Evolutionary conservation across 2,888 invertebrate genomes (phyloP), one percentile per base, ranked within the genome.

Genomic region (Camptogramma bilineatum): DNA sequence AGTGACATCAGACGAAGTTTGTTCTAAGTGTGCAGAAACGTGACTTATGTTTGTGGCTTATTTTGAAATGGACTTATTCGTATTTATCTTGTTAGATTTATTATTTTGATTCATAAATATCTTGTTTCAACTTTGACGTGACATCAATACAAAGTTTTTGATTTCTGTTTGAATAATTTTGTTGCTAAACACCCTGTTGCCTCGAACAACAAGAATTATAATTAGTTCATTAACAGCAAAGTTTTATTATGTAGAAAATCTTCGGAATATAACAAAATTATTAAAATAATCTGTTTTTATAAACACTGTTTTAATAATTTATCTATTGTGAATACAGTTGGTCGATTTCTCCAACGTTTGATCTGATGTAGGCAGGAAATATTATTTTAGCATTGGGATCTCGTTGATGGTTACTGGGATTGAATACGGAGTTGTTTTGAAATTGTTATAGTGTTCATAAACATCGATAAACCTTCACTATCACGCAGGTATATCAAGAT

Each of bases 221-320:
- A 69, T 64, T 50, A 66, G 56, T 60, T 64, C 48, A 62, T 66
- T 60, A 64, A 59, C 52, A 52, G 52, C 28, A 52, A 60, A 53
- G 53, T 24, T 52, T 31, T 66, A 55, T 60, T 52, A 61, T 51
- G 17, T 54, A 46, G 44, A 63, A 61, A 46, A 62, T 54, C 63
- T 69, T 53, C 10, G 21, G 44, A 54, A 57, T 64, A 19, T 47
- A 13, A 42, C n/a, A 13, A 53, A 54, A 52, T 52, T 56, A 46
- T 55, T 60, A 57, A 48, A 60, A 19, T 44, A 46, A 44, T 44
- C 42, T 54, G 24, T 44, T 44, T 47, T 24, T 24, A 46, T 46
- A 28, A 46, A 55, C 46, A 46, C 46, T 46, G 44, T 46, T 46
- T 46, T 19, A 34, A 19, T 34, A 13, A 53, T 48, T 47, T 10